Percentiles rank a stretch among this genome's conserved stretches.
Evolutionary conservation across 1,140 invertebrate species (phyloP).

Genomic region (Lethrus apterus): DNA sequence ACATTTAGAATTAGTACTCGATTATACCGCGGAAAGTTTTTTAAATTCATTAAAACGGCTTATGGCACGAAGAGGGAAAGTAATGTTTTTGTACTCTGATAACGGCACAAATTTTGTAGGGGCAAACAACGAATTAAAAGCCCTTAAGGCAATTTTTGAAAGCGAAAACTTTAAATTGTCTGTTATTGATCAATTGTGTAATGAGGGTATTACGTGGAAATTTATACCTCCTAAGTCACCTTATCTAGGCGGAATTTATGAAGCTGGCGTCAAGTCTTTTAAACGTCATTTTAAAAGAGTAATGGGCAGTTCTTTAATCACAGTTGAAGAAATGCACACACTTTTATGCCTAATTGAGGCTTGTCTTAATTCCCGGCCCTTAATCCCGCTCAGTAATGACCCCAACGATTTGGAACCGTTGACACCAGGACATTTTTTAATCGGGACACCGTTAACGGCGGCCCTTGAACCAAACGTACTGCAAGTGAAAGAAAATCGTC

Average conservation of each 20-base stretch:
- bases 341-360: background rate
- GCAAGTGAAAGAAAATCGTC: background rate
- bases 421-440: background rate
- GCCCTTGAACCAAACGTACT: background rate
- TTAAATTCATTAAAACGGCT: slow-evolving; percentile 34
- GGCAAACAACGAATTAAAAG: slow-evolving; percentile 13
- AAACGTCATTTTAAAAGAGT: background rate
- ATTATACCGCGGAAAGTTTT: slow-evolving; percentile 26
- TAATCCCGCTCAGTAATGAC: background rate
- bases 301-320: background rate
- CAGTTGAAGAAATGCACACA: background rate
- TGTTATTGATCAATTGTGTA: background rate
- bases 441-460: no score
- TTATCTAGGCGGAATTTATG: background rate
- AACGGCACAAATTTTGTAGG: slow-evolving; percentile 32
- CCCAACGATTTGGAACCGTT: background rate
- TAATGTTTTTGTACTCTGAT: slow-evolving; percentile 25
- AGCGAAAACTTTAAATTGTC: background rate
- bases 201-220: background rate
- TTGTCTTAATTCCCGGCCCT: background rate
- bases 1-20: slow-evolving; percentile 16
- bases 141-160: background rate
- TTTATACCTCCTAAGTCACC: background rate
- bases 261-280: background rate
- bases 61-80: slow-evolving; percentile 22